Evolutionary conservation across 2,113 vertebrate genomes (phyloP), one percentile per base, ranked within the genome.

Genomic region (Corynorhinus townsendii): DNA sequence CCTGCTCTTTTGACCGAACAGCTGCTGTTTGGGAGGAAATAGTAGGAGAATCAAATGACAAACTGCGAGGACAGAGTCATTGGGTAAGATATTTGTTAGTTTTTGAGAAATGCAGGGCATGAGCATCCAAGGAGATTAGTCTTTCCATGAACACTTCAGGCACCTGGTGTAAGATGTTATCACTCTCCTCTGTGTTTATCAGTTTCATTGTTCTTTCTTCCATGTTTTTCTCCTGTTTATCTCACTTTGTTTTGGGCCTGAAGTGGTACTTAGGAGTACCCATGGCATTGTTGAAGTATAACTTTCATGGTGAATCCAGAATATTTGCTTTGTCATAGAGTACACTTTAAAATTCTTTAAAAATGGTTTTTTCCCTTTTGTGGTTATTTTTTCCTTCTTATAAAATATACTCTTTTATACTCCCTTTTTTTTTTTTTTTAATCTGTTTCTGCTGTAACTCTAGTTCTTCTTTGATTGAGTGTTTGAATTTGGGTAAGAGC

Each of bases 11-110:
- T 89, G 99, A 99, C 33, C 98, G 99, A 97, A 99, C 99, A 40
- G 99, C 99, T 71, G 99, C 99, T 20, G 99, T 99, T 0, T 99
- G 99, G 99, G 99, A 99, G 97, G 99, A 99, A 98, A 99, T 99
- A 84, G 99, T 99, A 7, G 99, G 99, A 28, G 99, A 99, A 93
- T 99, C 99, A 43, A 99, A 99, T 54, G 99, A 99, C 98, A 99
- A 99, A 98, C 99, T 99, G 90, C 99, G 99, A 85, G 99, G 99
- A 81, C 99, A 99, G 96, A 99, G 99, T 97, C 99, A 99, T 95
- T 99, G 99, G 99, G 99, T 99, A 43, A 98, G 99, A 77, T 22
- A 77, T 95, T 86, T 76, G 3, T 88, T 90, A 19, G 12, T 76
- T 33, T 17, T 40, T 9, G 9, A 33, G 9, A 30, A 43, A 12